Percentiles rank a stretch among this genome's conserved stretches.
phyloP scores from a whole-genome alignment of 2,797 vertebrate genomes.

The Pyrocephalus nanus region DNA sequence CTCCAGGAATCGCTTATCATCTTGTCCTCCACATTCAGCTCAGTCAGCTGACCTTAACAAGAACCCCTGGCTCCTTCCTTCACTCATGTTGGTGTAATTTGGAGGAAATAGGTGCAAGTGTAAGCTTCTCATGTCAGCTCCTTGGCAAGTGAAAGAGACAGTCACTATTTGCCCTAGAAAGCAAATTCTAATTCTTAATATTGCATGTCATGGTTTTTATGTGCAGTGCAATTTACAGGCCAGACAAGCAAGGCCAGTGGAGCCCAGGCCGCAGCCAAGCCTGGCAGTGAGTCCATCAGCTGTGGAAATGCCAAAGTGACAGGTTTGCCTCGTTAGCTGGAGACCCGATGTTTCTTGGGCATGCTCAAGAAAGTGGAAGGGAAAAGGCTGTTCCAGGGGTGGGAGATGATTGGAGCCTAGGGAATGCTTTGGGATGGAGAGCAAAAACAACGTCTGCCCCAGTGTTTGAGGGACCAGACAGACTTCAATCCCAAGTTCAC shows the following conservation, averaged over 20 bases:
- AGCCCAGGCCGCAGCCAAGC: background rate
- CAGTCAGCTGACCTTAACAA: background rate
- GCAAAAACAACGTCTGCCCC: background rate
- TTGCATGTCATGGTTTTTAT: background rate
- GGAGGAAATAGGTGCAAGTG: background rate
- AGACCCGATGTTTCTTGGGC: accelerated
- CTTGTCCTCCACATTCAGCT: background rate
- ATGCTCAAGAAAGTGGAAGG: background rate
- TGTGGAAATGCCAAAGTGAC: background rate
- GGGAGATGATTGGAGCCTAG: background rate
- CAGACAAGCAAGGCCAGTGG: background rate
- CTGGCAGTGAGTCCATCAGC: slow-evolving; percentile 22
- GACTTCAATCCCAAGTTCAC: background rate
- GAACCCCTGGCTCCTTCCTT: background rate
- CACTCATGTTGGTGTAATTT: accelerated
- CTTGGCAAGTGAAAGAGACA: background rate
- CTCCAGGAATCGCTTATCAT: background rate
- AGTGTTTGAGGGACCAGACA: background rate
- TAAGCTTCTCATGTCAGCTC: background rate
- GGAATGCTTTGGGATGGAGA: accelerated
- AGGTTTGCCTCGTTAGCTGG: background rate
- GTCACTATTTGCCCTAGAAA: background rate
- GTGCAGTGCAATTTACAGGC: background rate
- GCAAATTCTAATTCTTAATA: background rate
- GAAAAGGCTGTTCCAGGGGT: background rate